phyloP scores from a whole-genome alignment of 2,888 invertebrate species.

The Dasypolia templi region DNA sequence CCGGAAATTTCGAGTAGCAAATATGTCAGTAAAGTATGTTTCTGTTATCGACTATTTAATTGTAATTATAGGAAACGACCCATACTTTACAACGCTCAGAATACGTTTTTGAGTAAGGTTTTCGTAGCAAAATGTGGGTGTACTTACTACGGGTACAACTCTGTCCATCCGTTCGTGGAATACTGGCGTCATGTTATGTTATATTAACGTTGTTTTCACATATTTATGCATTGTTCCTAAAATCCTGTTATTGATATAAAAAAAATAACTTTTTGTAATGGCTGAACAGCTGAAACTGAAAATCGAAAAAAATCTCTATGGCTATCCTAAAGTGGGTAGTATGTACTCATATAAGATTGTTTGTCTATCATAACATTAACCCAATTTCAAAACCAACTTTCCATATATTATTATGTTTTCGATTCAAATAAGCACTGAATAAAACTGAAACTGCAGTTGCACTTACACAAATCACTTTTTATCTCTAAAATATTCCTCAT shows the following conservation, averaged over 20 bases:
- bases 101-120: neutral
- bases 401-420: constrained; percentile 24
- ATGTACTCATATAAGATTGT: neutral
- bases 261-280: too few species aligned
- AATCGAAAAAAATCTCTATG: too few species aligned
- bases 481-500: constrained; percentile 42
- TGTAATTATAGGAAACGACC: neutral
- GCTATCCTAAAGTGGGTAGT: neutral
- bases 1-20: neutral
- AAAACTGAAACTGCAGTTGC: constrained; percentile 14
- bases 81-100: neutral
- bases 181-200: too few species aligned
- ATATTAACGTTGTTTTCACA: too few species aligned
- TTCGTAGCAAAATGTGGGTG: neutral
- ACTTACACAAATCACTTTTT: constrained; percentile 50
- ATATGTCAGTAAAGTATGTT: neutral
- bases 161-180: too few species aligned
- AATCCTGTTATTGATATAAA: too few species aligned
- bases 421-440: constrained; percentile 34
- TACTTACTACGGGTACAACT: too few species aligned
- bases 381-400: constrained; percentile 18
- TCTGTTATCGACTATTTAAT: neutral
- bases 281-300: too few species aligned
- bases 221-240: too few species aligned
- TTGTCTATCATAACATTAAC: constrained; percentile 10